Percentiles rank a stretch among this genome's conserved stretches.
Conservation (phyloP, 2,113 vertebrate genomes). For the Miniopterus natalensis region DNA sequence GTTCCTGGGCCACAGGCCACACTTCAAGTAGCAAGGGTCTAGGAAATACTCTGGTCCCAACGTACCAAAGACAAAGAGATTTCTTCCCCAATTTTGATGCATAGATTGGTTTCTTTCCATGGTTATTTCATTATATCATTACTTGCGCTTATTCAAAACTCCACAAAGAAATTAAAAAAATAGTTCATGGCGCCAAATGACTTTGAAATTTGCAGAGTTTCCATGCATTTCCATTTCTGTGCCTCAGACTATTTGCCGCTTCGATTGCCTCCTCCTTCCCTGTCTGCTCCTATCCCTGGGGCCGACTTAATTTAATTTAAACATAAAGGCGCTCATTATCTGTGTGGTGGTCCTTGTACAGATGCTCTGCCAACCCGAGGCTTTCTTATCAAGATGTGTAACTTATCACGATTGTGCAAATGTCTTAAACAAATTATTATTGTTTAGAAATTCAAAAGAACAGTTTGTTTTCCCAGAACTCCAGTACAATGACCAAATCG, state of each 20-base stretch:
- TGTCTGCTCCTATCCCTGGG: neutral
- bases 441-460: conserved; percentile 82
- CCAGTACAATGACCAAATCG: conserved; percentile 71
- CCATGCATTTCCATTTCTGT: conserved; percentile 6
- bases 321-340: conserved; percentile 18
- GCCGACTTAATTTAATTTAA: conserved; percentile 69
- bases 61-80: neutral
- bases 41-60: neutral
- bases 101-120: conserved; percentile 1
- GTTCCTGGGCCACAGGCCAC: neutral
- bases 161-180: conserved; percentile 50
- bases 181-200: conserved; percentile 7
- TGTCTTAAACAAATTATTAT: conserved; percentile 72
- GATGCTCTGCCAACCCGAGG: neutral
- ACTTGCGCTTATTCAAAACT: conserved; percentile 15
- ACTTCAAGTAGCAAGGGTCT: neutral
- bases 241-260: conserved; percentile 34
- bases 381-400: conserved; percentile 71
- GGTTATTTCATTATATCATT: neutral
- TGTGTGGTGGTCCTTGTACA: neutral
- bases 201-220: conserved; percentile 52
- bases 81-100: neutral
- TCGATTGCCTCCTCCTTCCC: conserved; percentile 23
- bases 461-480: conserved; percentile 76
- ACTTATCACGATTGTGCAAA: conserved; percentile 72